These are phyloP conservation scores for Trichomalopsis sarcophagae DNA, from an alignment of 1,140 invertebrate species.

Conservation along the genomic window DNA sequence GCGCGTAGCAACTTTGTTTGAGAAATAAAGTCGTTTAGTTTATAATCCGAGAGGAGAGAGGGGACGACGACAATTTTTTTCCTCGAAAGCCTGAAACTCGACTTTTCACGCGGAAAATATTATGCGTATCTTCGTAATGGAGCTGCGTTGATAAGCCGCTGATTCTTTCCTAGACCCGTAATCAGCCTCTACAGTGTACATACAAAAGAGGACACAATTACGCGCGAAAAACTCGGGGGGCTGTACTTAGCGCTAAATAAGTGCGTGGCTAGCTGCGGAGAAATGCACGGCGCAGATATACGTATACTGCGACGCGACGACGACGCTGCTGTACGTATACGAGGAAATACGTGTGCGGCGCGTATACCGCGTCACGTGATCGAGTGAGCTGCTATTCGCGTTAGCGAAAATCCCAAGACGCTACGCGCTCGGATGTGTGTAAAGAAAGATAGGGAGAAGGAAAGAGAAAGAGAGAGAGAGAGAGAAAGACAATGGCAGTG, in stretches of 20 bases:
- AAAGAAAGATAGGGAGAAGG: neutral
- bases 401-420: neutral
- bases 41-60: no score
- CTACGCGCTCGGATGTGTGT: neutral
- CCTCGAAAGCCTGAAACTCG: neutral
- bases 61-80: no score
- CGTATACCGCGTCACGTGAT: neutral
- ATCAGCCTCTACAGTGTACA: neutral
- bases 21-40: no score
- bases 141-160: neutral
- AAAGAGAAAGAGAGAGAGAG: neutral
- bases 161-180: neutral
- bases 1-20: no score
- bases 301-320: no score
- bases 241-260: neutral
- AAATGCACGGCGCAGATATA: neutral
- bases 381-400: no score
- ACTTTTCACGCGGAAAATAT: neutral
- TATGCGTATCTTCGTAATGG: neutral
- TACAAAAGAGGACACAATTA: neutral
- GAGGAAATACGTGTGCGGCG: neutral
- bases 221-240: neutral
- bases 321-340: neutral
- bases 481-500: conserved; percentile 61
- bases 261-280: neutral